Conservation (phyloP, 2,797 vertebrate species). For the Tenualosa ilisha region DNA sequence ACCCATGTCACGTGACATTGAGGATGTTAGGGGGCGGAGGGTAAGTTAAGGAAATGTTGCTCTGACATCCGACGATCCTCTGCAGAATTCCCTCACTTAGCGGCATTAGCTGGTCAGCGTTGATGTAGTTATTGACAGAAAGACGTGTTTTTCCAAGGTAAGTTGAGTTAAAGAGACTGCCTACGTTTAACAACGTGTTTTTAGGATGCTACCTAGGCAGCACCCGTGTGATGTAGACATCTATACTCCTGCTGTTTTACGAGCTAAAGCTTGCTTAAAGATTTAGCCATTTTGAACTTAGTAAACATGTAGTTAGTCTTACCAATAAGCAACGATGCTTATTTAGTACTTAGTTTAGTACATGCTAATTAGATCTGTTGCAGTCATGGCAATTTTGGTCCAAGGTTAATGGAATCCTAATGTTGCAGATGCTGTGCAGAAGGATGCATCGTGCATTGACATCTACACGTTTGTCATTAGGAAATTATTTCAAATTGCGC, state of each 20-base stretch:
- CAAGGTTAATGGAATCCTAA: no score
- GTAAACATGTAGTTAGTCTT: background rate
- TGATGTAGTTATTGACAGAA: background rate
- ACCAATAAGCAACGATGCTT: background rate
- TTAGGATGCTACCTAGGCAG: background rate
- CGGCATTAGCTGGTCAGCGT: background rate
- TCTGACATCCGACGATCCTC: background rate
- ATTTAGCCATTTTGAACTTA: background rate
- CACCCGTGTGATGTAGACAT: conserved; percentile 1
- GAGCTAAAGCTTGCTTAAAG: background rate
- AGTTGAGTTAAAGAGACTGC: background rate
- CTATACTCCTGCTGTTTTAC: background rate
- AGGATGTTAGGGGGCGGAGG: background rate
- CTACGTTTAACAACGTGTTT: background rate
- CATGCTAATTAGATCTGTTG: background rate
- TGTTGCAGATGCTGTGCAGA: background rate
- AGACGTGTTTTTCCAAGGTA: background rate
- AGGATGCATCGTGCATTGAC: background rate
- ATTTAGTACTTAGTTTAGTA: background rate
- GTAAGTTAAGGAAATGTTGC: background rate
- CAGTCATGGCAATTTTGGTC: background rate
- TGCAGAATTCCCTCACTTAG: background rate
- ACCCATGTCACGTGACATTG: background rate
- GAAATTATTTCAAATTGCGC: no score
- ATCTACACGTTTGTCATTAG: no score